A percentile compares a stretch with the other conserved stretches of the same genome.
These are phyloP conservation scores for Hormaphis cornu DNA, from an alignment of 1,140 invertebrate species.

Conservation along the genomic window DNA sequence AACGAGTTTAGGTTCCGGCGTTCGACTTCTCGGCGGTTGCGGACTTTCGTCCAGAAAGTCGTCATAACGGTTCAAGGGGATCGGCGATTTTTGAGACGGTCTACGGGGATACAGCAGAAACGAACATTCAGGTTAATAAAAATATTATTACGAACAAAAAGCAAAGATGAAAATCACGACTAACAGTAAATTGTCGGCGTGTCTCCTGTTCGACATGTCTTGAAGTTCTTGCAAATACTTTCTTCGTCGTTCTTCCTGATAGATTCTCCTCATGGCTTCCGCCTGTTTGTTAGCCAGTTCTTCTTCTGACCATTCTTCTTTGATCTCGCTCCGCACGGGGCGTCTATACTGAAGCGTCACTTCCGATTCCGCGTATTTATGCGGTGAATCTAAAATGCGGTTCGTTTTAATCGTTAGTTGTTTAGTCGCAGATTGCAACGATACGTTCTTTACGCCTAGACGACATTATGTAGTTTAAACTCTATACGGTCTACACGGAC, in stretches of 20 bases:
- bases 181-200: conserved; percentile 82
- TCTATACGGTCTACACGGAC: too few relatives aligned
- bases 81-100: conserved; percentile 85
- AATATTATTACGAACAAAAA: conserved; percentile 25
- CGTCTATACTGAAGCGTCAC: conserved; percentile 87
- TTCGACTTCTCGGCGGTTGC: conserved; percentile 49
- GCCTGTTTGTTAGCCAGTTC: conserved; percentile 75
- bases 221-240: conserved; percentile 83
- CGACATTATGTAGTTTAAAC: too few relatives aligned
- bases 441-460: neutral
- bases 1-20: conserved; percentile 61
- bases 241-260: conserved; percentile 73
- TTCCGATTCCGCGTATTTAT: conserved; percentile 79
- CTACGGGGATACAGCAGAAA: conserved; percentile 43
- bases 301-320: conserved; percentile 65
- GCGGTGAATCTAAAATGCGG: conserved; percentile 59
- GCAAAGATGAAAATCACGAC: conserved; percentile 36
- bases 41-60: conserved; percentile 59
- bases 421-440: neutral
- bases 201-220: conserved; percentile 80
- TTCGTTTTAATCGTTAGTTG: neutral
- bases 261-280: conserved; percentile 78
- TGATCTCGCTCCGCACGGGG: conserved; percentile 72
- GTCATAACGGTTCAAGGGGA: conserved; percentile 85
- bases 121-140: conserved; percentile 12